These are phyloP conservation scores for Lanius ludovicianus DNA, from an alignment of 2,113 vertebrate genomes.

Conservation along the genomic window DNA sequence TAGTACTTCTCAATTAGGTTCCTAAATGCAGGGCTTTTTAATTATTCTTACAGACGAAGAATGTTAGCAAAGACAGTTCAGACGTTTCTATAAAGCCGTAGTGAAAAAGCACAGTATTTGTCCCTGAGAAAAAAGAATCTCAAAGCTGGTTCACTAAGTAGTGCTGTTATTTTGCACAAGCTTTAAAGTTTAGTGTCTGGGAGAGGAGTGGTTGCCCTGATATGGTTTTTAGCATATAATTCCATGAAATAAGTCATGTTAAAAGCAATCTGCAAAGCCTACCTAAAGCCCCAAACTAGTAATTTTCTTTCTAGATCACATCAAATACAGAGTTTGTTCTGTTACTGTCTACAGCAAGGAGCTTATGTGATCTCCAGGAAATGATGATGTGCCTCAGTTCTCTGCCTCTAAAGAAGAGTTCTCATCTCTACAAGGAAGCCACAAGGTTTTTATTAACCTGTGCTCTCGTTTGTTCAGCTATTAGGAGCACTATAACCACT, in stretches of 20 bases:
- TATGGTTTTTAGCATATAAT: background rate
- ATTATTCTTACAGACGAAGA: background rate
- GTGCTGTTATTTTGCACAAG: background rate
- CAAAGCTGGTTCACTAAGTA: background rate
- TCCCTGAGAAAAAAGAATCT: background rate
- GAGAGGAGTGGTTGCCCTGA: background rate
- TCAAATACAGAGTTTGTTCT: background rate
- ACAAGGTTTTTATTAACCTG: background rate
- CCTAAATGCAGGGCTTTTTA: background rate
- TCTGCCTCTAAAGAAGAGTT: background rate
- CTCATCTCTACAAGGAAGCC: background rate
- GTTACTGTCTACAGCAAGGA: background rate
- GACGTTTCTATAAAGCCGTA: background rate
- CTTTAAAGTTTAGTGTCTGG: background rate
- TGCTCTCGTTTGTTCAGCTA: background rate
- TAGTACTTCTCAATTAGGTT: background rate
- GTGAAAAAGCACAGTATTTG: background rate
- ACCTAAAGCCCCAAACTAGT: background rate
- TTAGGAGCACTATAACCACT: fast-evolving
- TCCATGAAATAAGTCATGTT: background rate
- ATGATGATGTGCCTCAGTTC: background rate
- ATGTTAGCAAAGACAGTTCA: background rate
- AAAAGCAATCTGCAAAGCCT: background rate
- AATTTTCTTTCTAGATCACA: background rate
- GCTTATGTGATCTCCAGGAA: background rate